Evolutionary conservation across 2,113 vertebrate genomes (phyloP).

Genomic region (Butorides virescens): DNA sequence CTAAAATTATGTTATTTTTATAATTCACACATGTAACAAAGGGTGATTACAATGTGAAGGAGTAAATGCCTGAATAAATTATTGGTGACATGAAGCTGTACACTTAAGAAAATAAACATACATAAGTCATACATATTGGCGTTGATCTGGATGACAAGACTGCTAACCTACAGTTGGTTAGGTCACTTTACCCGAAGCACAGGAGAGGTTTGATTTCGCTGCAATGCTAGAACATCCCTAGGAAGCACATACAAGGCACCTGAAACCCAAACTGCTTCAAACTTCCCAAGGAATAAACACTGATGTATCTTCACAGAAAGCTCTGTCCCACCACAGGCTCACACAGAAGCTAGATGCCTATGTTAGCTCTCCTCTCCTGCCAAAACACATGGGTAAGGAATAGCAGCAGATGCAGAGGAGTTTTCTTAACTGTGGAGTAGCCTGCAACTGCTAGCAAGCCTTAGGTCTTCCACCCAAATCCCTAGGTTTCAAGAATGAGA

Average conservation of each 20-base stretch:
- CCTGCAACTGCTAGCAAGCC: background rate
- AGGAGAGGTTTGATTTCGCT: background rate
- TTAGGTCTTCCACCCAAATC: background rate
- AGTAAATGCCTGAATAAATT: background rate
- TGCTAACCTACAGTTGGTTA: background rate
- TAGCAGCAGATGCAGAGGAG: background rate
- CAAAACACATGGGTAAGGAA: background rate
- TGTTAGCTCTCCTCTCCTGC: background rate
- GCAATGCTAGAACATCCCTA: background rate
- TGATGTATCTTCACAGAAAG: background rate
- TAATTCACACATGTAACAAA: background rate
- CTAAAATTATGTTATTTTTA: conserved; percentile 13
- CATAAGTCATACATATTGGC: background rate
- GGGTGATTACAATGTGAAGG: background rate
- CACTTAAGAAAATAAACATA: background rate
- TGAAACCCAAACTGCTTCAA: background rate
- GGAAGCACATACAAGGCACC: background rate
- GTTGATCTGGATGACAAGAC: background rate
- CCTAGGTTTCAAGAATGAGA: background rate
- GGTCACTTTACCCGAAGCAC: background rate
- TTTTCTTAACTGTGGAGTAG: background rate
- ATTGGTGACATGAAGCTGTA: background rate
- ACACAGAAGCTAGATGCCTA: accelerated
- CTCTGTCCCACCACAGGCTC: background rate
- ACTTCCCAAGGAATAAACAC: background rate